Evolutionary conservation across 2,888 invertebrate genomes (phyloP), one percentile per base, ranked within the genome.

Genomic region (Drosophila leonis): DNA sequence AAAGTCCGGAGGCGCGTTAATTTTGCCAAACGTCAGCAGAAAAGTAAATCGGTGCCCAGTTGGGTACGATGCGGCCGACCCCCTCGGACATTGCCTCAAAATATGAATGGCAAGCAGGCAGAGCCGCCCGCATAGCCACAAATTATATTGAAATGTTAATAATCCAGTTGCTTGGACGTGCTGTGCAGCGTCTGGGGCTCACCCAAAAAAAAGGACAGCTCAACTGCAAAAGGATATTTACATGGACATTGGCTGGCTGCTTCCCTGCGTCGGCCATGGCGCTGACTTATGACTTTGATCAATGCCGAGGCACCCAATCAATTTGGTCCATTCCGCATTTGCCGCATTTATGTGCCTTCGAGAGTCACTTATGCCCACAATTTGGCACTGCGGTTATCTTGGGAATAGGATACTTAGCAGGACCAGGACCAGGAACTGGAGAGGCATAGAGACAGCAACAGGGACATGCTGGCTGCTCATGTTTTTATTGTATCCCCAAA

Each of bases 271-370:
- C 51, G 10, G 18, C 24, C 24, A 24, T 24, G 24, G 2, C 46
- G 72, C 77, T 90, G 90, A 90, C 90, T 90, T 90, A 88, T 90
- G 90, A 90, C 90, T 90, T 90, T 89, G 90, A 88, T 82, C 88
- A 83, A 78, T 76, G 80, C 72, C 65, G 62, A 65, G 75, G 68
- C 80, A 69, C 46, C 81, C 82, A 83, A 80, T 83, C 82, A 79
- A 79, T 81, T 81, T 71, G 67, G 62, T 70, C 59, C 62, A 64
- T 77, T 65, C 61, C 68, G 60, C 75, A 77, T 62, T 69, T 66
- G 75, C 78, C 86, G 67, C 78, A 83, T 83, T 86, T 83, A 80
- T 80, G 78, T 70, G 71, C 76, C 63, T 78, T 78, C 57, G 79
- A 79, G 80, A 85, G 83, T 83, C 84, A 83, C 88, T 88, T 85